Conservation (phyloP, 2,113 vertebrate species). For the Rattus rattus region DNA sequence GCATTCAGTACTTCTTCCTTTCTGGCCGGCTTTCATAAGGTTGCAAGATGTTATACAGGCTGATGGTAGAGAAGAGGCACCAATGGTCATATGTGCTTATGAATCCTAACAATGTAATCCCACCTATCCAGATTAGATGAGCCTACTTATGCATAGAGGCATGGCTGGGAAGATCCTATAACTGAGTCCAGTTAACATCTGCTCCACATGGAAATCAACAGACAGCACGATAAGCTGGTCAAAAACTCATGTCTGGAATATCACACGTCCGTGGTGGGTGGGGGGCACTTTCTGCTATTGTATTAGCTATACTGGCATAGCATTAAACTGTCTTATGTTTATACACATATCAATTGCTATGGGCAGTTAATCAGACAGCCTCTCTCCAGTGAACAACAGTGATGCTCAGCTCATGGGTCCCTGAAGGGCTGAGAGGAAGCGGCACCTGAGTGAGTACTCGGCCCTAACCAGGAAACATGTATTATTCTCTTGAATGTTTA, state of each 20-base stretch:
- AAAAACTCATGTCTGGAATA: neutral
- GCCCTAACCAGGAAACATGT: neutral
- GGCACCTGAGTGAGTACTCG: neutral
- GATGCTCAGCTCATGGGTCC: neutral
- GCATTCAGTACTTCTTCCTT: neutral
- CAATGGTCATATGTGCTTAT: neutral
- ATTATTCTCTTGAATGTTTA: neutral
- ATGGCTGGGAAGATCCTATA: neutral
- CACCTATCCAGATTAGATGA: neutral
- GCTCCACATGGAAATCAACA: neutral
- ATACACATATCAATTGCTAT: neutral
- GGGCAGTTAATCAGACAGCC: neutral
- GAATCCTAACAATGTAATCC: neutral
- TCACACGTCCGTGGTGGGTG: neutral
- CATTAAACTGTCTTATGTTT: neutral
- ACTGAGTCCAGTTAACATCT: neutral
- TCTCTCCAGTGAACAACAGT: neutral
- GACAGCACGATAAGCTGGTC: neutral
- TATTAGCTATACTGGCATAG: neutral
- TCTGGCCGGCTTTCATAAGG: neutral
- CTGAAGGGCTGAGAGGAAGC: neutral
- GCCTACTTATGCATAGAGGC: neutral
- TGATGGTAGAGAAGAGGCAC: neutral
- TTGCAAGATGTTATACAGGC: neutral
- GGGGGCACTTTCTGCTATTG: neutral